Conservation (phyloP, 2,113 vertebrate genomes). For the Solea solea region DNA sequence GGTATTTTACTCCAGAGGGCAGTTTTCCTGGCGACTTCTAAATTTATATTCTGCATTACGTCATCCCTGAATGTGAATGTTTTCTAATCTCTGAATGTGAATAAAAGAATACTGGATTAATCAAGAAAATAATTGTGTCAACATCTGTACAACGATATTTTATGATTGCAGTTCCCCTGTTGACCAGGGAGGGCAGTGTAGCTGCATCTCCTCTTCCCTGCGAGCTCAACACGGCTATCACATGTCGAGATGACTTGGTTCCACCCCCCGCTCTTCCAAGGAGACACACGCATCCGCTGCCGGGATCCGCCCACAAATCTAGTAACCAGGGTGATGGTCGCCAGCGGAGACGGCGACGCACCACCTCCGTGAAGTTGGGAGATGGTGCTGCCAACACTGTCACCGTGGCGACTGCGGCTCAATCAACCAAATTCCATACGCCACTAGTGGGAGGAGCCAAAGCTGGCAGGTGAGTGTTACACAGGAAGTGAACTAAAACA, state of each 20-base stretch:
- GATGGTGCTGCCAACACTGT: background rate
- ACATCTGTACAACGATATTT: background rate
- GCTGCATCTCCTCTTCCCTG: conserved; percentile 82
- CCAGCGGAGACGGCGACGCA: conserved; percentile 84
- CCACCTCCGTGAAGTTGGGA: conserved; percentile 75
- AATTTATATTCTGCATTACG: too few relatives aligned
- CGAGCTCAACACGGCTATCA: conserved; percentile 91
- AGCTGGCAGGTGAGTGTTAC: conserved; percentile 31
- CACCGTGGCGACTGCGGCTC: background rate
- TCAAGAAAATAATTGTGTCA: too few relatives aligned
- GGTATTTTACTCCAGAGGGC: background rate
- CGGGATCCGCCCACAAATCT: conserved; percentile 28
- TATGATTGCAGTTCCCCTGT: conserved; percentile 21
- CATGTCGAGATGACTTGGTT: conserved; percentile 89
- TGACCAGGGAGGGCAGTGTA: conserved; percentile 45
- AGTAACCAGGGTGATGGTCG: conserved; percentile 56
- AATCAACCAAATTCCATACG: conserved; percentile 71
- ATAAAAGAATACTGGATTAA: too few relatives aligned
- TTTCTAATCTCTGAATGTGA: too few relatives aligned
- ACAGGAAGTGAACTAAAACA: accelerated
- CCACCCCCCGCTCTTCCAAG: conserved; percentile 83
- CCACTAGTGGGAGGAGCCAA: conserved; percentile 64
- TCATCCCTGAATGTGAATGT: too few relatives aligned
- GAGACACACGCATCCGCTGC: conserved; percentile 74
- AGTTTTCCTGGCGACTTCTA: too few relatives aligned